phyloP scores from a whole-genome alignment of 92 coral and sea anemone species.

The Blastomussa wellsi region DNA sequence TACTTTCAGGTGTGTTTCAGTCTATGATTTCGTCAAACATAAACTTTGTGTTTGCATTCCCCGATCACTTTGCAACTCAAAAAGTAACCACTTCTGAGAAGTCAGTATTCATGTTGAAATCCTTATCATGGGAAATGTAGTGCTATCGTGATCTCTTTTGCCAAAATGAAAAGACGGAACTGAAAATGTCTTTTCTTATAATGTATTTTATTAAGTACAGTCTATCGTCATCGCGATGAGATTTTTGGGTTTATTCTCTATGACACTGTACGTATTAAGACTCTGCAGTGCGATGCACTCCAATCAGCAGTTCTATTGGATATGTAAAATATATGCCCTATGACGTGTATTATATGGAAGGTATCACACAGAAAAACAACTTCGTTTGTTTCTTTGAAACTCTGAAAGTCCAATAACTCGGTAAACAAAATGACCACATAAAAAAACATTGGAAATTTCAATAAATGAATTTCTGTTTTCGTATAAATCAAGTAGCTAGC shows the following conservation, averaged over 20 bases:
- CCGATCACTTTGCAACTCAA: not conserved
- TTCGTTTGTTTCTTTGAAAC: not conserved
- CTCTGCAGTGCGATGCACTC: not conserved
- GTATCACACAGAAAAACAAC: not conserved
- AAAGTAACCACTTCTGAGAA: not conserved
- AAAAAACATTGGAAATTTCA: no score
- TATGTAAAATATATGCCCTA: not conserved
- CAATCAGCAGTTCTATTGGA: not conserved
- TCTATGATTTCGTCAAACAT: not conserved
- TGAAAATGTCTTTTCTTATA: not conserved
- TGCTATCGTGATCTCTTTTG: not conserved
- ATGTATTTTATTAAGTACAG: not conserved
- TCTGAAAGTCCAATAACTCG: not conserved
- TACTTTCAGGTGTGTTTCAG: slow-evolving; percentile 16
- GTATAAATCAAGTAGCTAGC: no score
- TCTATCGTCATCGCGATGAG: not conserved
- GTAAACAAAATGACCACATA: not conserved
- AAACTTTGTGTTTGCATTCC: slow-evolving; percentile 25
- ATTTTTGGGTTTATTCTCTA: not conserved
- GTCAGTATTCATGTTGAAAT: not conserved
- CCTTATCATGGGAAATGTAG: not conserved
- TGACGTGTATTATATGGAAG: not conserved
- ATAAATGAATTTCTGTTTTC: no score
- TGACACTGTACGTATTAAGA: no score
- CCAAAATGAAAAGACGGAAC: not conserved